phyloP scores from a whole-genome alignment of 2,888 invertebrate species.

The Heliconius ethilla region DNA sequence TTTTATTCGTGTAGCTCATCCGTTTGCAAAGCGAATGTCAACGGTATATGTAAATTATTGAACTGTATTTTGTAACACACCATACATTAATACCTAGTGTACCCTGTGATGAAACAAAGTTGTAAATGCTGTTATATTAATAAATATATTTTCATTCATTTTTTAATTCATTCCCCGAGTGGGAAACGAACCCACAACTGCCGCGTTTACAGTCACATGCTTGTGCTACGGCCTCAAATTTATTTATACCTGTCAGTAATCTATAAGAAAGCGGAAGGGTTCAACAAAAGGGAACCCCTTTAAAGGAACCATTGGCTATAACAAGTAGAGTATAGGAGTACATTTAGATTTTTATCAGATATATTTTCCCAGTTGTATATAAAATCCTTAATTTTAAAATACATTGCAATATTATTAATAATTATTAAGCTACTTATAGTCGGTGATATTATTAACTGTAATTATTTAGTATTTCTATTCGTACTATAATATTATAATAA shows the following conservation, averaged over 20 bases:
- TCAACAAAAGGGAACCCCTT: slow-evolving; percentile 28
- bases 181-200: not conserved
- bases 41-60: too few species aligned
- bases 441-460: not conserved
- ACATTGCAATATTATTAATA: not conserved
- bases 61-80: too few species aligned
- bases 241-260: slow-evolving; percentile 9
- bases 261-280: slow-evolving; percentile 18
- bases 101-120: too few species aligned
- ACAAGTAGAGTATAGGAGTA: slow-evolving; percentile 29
- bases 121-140: too few species aligned
- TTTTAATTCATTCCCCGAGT: not conserved
- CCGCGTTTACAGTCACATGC: not conserved
- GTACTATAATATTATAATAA: not conserved
- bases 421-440: not conserved
- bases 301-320: slow-evolving; percentile 18
- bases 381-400: slow-evolving; percentile 2
- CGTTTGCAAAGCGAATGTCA: too few species aligned
- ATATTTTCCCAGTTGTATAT: slow-evolving; percentile 27
- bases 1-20: too few species aligned
- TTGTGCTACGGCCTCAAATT: slow-evolving; percentile 3
- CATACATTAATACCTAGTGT: too few species aligned
- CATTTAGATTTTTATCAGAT: slow-evolving; percentile 29
- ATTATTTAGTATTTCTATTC: not conserved
- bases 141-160: too few species aligned